These are phyloP conservation scores for Euzophera pinguis DNA, from an alignment of 2,888 invertebrate genomes.

Conservation along the genomic window DNA sequence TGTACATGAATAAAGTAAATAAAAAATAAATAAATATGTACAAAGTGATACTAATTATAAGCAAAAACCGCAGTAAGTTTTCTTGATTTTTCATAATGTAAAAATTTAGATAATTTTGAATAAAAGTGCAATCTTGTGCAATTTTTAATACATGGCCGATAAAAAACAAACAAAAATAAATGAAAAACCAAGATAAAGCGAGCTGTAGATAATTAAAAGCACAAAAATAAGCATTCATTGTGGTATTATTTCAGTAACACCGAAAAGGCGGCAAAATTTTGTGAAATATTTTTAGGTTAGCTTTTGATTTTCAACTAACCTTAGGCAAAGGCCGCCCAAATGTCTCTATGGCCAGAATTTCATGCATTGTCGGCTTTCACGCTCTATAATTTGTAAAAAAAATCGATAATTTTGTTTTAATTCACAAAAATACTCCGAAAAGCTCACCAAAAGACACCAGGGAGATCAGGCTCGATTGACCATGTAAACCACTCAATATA, in stretches of 20 bases:
- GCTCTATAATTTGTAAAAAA: conserved; percentile 68
- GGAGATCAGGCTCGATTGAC: too few relatives aligned
- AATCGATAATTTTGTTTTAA: too few relatives aligned
- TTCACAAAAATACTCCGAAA: too few relatives aligned
- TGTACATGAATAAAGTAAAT: too few relatives aligned
- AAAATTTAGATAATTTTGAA: too few relatives aligned
- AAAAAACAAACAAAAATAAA: conserved; percentile 5
- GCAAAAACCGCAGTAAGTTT: neutral
- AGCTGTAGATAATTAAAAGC: conserved; percentile 1
- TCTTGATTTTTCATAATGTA: conserved; percentile 12
- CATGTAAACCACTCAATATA: too few relatives aligned
- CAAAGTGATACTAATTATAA: neutral
- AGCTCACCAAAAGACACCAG: too few relatives aligned
- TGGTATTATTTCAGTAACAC: neutral
- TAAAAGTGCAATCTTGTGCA: neutral
- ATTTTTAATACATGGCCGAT: neutral
- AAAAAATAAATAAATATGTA: too few relatives aligned
- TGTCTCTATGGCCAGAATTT: conserved; percentile 63
- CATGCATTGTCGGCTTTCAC: conserved; percentile 74
- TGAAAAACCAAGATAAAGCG: conserved; percentile 21
- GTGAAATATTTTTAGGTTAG: conserved; percentile 26
- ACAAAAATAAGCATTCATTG: conserved; percentile 11
- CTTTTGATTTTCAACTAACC: conserved; percentile 61
- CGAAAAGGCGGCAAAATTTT: neutral
- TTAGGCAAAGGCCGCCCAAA: conserved; percentile 62